Conservation (phyloP, 2,797 vertebrate genomes). For the Rhinatrema bivittatum region DNA sequence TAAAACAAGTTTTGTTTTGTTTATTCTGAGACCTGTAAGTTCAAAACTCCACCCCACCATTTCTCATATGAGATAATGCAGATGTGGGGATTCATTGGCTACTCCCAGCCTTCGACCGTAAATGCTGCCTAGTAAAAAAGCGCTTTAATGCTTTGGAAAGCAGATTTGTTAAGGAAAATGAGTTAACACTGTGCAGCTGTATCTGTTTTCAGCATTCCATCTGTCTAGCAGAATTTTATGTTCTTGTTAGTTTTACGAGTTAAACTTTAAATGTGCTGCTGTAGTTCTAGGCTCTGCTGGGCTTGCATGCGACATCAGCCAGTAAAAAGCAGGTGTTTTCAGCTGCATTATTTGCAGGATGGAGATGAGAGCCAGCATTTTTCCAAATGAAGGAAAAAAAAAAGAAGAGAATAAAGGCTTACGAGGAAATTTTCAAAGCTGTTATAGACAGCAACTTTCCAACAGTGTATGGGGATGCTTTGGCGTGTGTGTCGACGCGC, state of each 20-base stretch:
- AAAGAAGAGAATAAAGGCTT: too few species aligned
- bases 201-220: conserved; percentile 3
- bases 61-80: background rate
- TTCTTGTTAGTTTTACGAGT: background rate
- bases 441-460: too few species aligned
- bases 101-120: background rate
- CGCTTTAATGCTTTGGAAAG: background rate
- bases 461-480: too few species aligned
- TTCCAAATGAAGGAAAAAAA: too few species aligned
- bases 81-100: background rate
- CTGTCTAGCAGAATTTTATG: background rate
- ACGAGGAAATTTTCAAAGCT: too few species aligned
- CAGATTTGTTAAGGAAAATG: background rate
- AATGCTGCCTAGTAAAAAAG: conserved; percentile 1
- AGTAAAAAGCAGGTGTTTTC: too few species aligned
- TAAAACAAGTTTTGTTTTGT: background rate
- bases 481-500: too few species aligned
- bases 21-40: background rate
- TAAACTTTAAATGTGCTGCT: background rate
- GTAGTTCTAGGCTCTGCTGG: too few species aligned
- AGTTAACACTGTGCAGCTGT: conserved; percentile 1
- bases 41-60: background rate
- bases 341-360: too few species aligned
- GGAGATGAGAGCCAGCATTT: too few species aligned
- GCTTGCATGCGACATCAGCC: too few species aligned